phyloP scores from a whole-genome alignment of 2,113 vertebrate species.

The Delphinapterus leucas region DNA sequence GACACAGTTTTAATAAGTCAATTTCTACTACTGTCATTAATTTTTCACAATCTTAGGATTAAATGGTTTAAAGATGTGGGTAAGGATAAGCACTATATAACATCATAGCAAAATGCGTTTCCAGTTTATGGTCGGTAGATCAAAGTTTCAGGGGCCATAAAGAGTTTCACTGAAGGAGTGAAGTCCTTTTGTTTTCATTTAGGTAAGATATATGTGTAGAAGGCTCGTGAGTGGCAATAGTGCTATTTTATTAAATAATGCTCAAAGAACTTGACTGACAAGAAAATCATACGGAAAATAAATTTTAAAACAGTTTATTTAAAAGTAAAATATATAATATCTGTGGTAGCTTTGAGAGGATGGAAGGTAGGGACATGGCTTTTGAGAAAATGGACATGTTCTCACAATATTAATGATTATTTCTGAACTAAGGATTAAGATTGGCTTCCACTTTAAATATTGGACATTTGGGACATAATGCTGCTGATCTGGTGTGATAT shows the following conservation, averaged over 20 bases:
- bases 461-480: neutral
- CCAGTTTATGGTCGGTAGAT: neutral
- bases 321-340: neutral
- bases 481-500: neutral
- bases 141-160: slow-evolving; percentile 52
- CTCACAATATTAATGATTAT: neutral
- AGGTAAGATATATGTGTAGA: slow-evolving; percentile 39
- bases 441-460: neutral
- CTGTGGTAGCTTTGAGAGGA: neutral
- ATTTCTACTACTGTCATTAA: neutral
- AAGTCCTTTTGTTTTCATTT: slow-evolving; percentile 60
- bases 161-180: slow-evolving; percentile 18
- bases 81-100: neutral
- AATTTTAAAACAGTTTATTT: neutral
- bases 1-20: neutral
- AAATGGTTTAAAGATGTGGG: neutral
- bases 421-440: neutral
- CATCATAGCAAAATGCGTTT: neutral
- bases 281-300: neutral
- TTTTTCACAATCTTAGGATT: neutral
- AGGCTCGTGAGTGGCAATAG: neutral
- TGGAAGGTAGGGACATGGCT: neutral
- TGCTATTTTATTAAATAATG: slow-evolving; percentile 42
- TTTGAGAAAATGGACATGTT: neutral
- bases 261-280: neutral